Base-by-base conservation (phyloP, 2,113 vertebrate species). In the Coturnix japonica region DNA sequence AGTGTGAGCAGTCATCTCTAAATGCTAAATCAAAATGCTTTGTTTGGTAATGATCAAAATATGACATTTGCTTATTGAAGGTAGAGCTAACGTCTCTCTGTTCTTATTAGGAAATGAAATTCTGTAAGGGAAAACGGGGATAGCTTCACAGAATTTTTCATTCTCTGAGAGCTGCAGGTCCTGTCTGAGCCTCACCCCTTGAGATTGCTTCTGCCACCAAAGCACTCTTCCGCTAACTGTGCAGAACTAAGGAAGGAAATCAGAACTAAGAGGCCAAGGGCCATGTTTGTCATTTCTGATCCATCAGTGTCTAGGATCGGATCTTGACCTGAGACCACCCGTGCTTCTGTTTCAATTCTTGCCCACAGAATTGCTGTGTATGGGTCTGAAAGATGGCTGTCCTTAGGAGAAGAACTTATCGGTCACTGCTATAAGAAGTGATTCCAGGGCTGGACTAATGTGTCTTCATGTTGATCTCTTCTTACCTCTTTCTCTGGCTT, bases 61-160 rank as follows among this genome's bases (percentile, higher is more conserved):
- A 96, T 92, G 94, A 94, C 94, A 96, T 87, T 90, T 95, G 87
- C 93, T 89, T 87, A 83, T 92, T 96, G 85, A 94, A 95, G 66
- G 85, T 30, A 94, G 85, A 95, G 86, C 25, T 71, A 75, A 56
- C 90, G 75, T 87, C 91, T 82, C 90, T 89, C 72, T 90, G 69
- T 91, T 96, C 95, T 96, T 92, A 94, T 91, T 94, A 96, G 91
- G 60, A 95, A 85, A 91, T 85, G 11, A 80, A 92, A 92, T 92
- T 95, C 79, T 83, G 64, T 33, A 80, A 66, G 76, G 73, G 82
- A 85, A 95, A 94, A 82, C 26, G 13, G 39, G 33, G 80, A 82
- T 30, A 80, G 33, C 76, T 87, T 75, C 78, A 79, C 16, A 61
- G 30, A 26, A 26, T 74, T 87, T 89, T 91, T 80, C 9, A 77